Conservation (phyloP, 2,113 vertebrate genomes). For the Anoura caudifer region DNA sequence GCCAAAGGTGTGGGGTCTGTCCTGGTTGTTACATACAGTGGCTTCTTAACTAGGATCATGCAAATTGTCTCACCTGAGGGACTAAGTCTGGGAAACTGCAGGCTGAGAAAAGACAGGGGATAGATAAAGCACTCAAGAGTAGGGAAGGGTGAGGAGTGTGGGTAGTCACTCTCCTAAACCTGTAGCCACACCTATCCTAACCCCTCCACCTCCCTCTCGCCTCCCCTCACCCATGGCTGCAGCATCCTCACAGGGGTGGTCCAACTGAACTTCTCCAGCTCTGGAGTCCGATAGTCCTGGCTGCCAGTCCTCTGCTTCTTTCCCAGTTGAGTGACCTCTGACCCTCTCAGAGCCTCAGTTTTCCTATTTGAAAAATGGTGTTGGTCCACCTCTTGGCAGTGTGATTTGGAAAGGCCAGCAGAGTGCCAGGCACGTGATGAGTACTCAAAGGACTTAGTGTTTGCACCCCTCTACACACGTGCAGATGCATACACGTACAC, state of each 20-base stretch:
- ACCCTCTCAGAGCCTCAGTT: not conserved
- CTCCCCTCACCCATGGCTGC: not conserved
- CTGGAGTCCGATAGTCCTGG: not conserved
- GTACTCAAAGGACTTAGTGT: not conserved
- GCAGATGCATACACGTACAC: rapidly evolving
- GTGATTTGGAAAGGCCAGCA: not conserved
- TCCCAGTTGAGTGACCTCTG: not conserved
- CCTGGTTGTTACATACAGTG: rapidly evolving
- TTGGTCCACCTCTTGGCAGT: not conserved
- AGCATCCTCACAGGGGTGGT: not conserved
- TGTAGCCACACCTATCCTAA: rapidly evolving
- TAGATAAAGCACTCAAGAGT: not conserved
- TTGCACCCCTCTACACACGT: not conserved
- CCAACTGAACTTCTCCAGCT: not conserved
- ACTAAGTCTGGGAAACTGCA: not conserved
- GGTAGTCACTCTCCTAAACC: not conserved
- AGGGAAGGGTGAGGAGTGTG: not conserved
- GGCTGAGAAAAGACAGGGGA: not conserved
- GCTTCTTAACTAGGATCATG: not conserved
- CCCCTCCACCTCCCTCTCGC: not conserved
- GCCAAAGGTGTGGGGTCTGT: not conserved
- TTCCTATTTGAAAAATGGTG: not conserved
- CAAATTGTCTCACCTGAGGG: not conserved
- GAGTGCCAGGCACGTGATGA: not conserved
- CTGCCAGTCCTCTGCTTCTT: not conserved